These are phyloP conservation scores for Acanthococcus lagerstroemiae DNA, from an alignment of 2,888 invertebrate genomes.

Conservation along the genomic window DNA sequence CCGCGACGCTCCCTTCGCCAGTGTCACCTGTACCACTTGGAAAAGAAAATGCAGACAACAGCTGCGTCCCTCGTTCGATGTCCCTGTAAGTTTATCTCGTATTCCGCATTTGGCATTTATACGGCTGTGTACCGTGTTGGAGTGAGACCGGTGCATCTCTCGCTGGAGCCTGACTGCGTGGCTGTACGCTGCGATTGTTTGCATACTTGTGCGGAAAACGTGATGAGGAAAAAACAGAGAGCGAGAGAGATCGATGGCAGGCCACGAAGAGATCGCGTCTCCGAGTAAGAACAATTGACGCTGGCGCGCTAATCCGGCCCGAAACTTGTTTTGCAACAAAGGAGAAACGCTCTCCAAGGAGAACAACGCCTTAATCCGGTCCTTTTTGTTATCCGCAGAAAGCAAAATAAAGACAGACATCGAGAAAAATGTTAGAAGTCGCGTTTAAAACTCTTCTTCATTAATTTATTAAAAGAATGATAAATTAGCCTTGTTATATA, in stretches of 20 bases:
- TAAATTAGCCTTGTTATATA: conserved; percentile 27
- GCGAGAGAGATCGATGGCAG: no score
- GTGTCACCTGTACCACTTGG: conserved; percentile 23
- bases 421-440: conserved; percentile 12
- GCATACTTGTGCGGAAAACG: not conserved
- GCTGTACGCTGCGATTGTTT: no score
- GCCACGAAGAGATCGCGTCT: no score
- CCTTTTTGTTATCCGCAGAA: conserved; percentile 18
- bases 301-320: not conserved
- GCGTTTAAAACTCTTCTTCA: conserved; percentile 29
- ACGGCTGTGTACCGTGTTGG: no score
- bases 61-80: conserved; percentile 20
- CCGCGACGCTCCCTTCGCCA: not conserved
- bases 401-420: conserved; percentile 16
- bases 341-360: not conserved
- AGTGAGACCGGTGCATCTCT: no score
- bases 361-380: conserved; percentile 20
- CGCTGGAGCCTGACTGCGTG: no score
- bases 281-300: not conserved
- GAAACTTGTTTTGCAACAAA: not conserved
- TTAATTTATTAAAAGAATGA: conserved; percentile 31
- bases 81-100: no score
- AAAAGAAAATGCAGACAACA: not conserved
- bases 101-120: no score
- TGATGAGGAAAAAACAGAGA: no score